A percentile compares a stretch with the other conserved stretches of the same genome.
phyloP scores from a whole-genome alignment of 2,797 vertebrate species.

The Acipenser oxyrinchus region DNA sequence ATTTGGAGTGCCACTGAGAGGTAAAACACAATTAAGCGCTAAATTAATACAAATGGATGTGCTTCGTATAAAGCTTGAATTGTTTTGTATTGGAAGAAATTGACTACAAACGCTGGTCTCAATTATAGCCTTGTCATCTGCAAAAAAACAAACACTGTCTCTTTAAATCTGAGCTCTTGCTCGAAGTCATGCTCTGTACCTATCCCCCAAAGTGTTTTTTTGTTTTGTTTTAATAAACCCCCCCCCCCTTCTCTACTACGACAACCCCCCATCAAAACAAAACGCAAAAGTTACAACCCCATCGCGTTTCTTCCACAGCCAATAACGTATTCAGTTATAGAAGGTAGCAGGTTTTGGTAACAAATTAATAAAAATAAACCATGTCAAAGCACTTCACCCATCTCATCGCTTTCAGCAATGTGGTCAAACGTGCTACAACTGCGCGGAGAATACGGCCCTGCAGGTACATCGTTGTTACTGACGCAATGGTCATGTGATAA shows the following conservation, averaged over 20 bases:
- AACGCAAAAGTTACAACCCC: background rate
- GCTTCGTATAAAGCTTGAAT: too few species aligned
- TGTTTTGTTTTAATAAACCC: background rate
- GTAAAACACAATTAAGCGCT: too few species aligned
- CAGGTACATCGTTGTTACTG: constrained; percentile 51
- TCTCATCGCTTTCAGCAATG: constrained; percentile 25
- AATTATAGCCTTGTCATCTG: too few species aligned
- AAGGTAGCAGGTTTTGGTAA: constrained; percentile 4
- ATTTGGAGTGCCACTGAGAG: too few species aligned
- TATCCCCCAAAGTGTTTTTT: constrained; percentile 49
- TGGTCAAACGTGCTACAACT: constrained; percentile 24
- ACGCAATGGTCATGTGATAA: constrained; percentile 54
- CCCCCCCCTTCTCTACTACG: constrained; percentile 4
- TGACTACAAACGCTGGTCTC: too few species aligned
- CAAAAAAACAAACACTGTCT: constrained; percentile 44
- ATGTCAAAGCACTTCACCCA: constrained; percentile 9
- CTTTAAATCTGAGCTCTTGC: constrained; percentile 60
- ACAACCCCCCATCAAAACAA: constrained; percentile 12
- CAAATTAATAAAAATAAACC: constrained; percentile 16
- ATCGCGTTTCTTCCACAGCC: background rate
- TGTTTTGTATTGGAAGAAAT: too few species aligned
- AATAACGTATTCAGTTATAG: background rate
- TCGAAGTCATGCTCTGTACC: constrained; percentile 35
- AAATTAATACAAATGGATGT: too few species aligned
- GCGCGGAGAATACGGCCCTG: constrained; percentile 15